Conservation (phyloP, 2,113 vertebrate genomes). For the Osmerus eperlanus region DNA sequence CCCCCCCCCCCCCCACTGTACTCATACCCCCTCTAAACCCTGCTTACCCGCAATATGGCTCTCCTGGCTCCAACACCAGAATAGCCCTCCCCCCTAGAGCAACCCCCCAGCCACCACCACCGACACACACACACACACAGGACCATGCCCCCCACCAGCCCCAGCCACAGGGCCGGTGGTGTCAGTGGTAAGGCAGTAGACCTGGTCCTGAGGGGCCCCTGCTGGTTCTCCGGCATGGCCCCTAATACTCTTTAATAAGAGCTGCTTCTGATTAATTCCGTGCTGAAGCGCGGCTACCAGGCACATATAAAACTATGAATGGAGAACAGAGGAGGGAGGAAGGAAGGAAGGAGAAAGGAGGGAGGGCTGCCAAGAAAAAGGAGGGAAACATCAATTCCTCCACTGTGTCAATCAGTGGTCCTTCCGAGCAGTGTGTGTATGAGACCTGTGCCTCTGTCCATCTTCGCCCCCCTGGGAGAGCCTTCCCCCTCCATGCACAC, state of each 20-base stretch:
- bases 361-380: conserved; percentile 64
- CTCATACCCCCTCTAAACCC: conserved; percentile 61
- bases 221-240: conserved; percentile 59
- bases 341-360: too few species aligned
- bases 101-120: conserved; percentile 36
- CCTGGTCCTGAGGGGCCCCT: conserved; percentile 65
- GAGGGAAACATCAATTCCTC: conserved; percentile 47
- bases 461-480: background rate
- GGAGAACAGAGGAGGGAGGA: conserved; percentile 19
- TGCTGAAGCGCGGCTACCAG: conserved; percentile 76
- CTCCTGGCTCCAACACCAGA: conserved; percentile 44
- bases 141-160: conserved; percentile 26
- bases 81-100: conserved; percentile 5
- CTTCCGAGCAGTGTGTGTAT: conserved; percentile 68
- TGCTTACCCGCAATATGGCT: conserved; percentile 52
- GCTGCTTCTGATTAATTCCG: conserved; percentile 75
- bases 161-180: conserved; percentile 58
- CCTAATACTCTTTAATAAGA: conserved; percentile 75
- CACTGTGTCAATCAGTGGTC: conserved; percentile 63
- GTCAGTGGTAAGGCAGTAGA: conserved; percentile 57
- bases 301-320: conserved; percentile 77
- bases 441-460: conserved; percentile 37
- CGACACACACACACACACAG: conserved; percentile 30
- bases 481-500: too few species aligned
- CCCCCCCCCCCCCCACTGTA: conserved; percentile 56